Evolutionary conservation across 2,888 invertebrate species (phyloP).

Genomic region (Synanthedon myopaeformis): DNA sequence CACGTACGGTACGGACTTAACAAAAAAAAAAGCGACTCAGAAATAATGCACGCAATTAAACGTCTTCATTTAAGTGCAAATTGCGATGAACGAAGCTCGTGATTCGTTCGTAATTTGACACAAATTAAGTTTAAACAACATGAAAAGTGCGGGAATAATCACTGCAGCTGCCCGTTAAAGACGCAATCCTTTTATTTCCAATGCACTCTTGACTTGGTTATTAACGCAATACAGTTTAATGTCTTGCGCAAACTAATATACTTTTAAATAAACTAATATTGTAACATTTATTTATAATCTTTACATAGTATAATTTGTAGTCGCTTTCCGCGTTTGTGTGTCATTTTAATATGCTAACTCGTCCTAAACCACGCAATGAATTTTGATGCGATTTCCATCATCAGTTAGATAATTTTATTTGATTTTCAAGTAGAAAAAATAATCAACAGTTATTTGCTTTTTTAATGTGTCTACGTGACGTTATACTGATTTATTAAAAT

Average conservation of each 20-base stretch:
- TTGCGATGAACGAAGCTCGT: constrained; percentile 1
- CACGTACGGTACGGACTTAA: not conserved
- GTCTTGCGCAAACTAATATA: constrained; percentile 14
- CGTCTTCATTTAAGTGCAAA: constrained; percentile 3
- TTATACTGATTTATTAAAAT: no score
- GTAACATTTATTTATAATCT: constrained; percentile 23
- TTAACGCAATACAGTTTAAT: constrained; percentile 35
- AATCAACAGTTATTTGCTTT: no score
- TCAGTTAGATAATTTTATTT: no score
- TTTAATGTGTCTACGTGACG: no score
- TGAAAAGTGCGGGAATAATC: constrained; percentile 18
- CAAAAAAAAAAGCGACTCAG: not conserved
- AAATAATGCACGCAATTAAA: constrained; percentile 2
- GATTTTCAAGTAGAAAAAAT: no score
- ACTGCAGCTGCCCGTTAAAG: constrained; percentile 15
- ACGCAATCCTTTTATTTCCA: constrained; percentile 13
- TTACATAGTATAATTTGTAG: not conserved
- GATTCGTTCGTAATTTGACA: constrained; percentile 13
- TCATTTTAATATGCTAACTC: no score
- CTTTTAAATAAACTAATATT: constrained; percentile 30
- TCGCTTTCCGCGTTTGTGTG: no score
- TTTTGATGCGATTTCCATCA: no score
- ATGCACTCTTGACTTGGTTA: constrained; percentile 12
- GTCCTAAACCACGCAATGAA: no score
- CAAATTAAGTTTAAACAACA: constrained; percentile 16